Evolutionary conservation across 2,888 invertebrate genomes (phyloP).

Genomic region (Parapristionchus giblindavisi): DNA sequence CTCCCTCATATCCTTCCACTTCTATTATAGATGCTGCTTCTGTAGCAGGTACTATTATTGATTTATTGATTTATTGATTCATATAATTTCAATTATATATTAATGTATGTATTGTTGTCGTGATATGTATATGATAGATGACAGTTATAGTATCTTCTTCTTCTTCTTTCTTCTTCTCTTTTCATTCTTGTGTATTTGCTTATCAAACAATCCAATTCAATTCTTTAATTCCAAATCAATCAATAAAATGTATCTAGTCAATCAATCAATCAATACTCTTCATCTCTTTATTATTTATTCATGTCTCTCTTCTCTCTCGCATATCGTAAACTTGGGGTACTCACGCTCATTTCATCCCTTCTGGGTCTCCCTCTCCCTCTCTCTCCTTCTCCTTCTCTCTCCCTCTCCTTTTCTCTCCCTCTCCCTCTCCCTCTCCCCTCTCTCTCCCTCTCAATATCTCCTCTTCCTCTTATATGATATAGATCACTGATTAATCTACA

Average conservation of each 20-base stretch:
- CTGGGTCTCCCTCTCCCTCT: no score
- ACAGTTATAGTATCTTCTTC: no score
- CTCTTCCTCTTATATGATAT: neutral
- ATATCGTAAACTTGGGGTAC: no score
- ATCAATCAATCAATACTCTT: no score
- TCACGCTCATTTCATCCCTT: no score
- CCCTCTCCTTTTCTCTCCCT: constrained; percentile 7
- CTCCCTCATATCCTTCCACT: constrained; percentile 28
- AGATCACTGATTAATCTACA: neutral
- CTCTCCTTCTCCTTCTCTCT: neutral
- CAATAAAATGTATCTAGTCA: no score
- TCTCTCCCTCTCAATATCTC: neutral
- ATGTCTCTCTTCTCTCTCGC: no score
- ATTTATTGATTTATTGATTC: neutral
- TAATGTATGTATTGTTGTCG: no score
- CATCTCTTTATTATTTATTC: no score
- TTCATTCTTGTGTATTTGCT: neutral
- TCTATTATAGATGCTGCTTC: constrained; percentile 17
- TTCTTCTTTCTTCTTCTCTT: neutral
- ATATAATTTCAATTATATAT: neutral
- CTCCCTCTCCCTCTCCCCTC: neutral
- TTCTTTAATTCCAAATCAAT: no score
- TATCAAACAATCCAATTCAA: no score
- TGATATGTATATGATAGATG: no score
- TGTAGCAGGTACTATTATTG: constrained; percentile 6